A percentile compares a stretch with the other conserved stretches of the same genome.
Conservation (phyloP, 2,888 invertebrate species). For the Drosophila putrida region DNA sequence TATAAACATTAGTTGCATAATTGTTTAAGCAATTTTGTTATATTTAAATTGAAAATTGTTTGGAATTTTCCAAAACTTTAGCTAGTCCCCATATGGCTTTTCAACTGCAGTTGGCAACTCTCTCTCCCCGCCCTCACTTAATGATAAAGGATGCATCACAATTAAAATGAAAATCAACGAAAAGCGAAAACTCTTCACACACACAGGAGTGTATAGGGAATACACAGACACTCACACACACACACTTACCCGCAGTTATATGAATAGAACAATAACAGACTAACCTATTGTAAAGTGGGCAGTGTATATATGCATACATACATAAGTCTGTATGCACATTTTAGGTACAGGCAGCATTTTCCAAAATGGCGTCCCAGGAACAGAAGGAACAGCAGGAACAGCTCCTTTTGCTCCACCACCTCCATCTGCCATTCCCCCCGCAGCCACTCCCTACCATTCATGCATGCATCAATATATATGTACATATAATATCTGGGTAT, state of each 20-base stretch:
- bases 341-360: constrained; percentile 44
- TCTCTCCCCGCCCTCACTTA: constrained; percentile 19
- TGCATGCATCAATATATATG: constrained; percentile 36
- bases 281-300: constrained; percentile 77
- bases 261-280: constrained; percentile 74
- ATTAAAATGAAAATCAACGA: constrained; percentile 76
- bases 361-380: constrained; percentile 57
- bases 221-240: constrained; percentile 15
- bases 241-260: constrained; percentile 14
- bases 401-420: constrained; percentile 1
- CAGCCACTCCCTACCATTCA: not conserved
- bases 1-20: not conserved
- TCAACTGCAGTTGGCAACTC: not conserved
- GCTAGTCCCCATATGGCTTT: not conserved
- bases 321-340: constrained; percentile 27
- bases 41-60: not conserved
- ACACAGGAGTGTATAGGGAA: constrained; percentile 24
- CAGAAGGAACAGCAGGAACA: constrained; percentile 16
- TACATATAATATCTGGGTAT: not conserved
- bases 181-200: constrained; percentile 73
- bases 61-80: not conserved
- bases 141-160: constrained; percentile 45
- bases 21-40: not conserved
- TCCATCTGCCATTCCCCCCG: not conserved
- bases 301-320: constrained; percentile 27